Evolutionary conservation across 2,113 vertebrate genomes (phyloP), one percentile per base, ranked within the genome.

Genomic region (Rhabdornis inornatus): DNA sequence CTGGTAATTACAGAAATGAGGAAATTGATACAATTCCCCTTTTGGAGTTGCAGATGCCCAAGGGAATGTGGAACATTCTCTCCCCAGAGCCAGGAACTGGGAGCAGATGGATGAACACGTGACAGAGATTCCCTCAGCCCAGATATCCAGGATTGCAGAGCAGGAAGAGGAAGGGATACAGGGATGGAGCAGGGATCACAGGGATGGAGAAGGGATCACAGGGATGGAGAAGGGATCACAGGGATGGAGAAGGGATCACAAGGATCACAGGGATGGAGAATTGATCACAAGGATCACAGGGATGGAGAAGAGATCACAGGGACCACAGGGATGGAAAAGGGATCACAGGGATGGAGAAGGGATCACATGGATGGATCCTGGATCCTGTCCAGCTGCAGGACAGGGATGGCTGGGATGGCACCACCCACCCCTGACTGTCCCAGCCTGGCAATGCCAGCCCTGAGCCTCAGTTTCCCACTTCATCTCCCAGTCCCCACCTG

Each of bases 1-100:
- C 6, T n/a, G 44, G 2, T 2, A 8, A 66, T n/a, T 24, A 0
- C 0, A 20, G 25, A 2, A 12, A 5, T 4, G 7, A 1, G 3
- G 37, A 8, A 23, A 10, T 4, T 5, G 45, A 6, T 12, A 3
- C 15, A 50, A 75, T n/a, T 55, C n/a, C 69, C 77, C 49, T 16
- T 8, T 5, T 9, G 65, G 28, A 64, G 45, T 2, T 49, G 22
- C 39, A 44, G 69, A 23, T 27, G n/a, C 3, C 28, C 3, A 17
- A 13, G 85, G 64, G 40, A n/a, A 80, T 0, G 10, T 6, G 5
- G 40, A 64, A 4, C 61, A 19, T 33, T 60, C 16, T 15, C 3
- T 37, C 20, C 19, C 22, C 12, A 1, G 19, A 44, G 61, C 0
- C 23, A 76, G 70, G 70, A 33, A 13, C 6, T 18, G 9, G 66